Evolutionary conservation across 2,113 vertebrate genomes (phyloP).

Genomic region (Ceuthmochares aereus): DNA sequence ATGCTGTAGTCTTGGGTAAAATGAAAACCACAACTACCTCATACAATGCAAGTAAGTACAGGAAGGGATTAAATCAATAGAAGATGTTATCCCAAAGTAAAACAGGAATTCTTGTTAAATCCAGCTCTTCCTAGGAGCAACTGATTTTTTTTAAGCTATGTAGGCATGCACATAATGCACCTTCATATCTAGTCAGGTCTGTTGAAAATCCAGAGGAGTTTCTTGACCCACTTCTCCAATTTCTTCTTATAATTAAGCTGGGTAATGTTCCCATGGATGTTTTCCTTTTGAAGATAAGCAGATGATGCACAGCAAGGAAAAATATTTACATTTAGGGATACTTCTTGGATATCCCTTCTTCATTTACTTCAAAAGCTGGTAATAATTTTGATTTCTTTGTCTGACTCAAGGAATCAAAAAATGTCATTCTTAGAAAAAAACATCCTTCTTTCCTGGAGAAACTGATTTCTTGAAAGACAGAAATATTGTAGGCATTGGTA

Average conservation of each 20-base stretch:
- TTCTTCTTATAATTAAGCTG: background rate
- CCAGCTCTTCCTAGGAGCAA: constrained; percentile 33
- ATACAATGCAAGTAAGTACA: constrained; percentile 59
- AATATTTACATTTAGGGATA: background rate
- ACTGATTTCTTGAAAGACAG: background rate
- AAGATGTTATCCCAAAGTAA: constrained; percentile 78
- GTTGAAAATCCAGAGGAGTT: background rate
- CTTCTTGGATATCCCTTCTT: background rate
- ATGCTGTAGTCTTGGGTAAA: constrained; percentile 65
- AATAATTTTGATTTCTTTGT: background rate
- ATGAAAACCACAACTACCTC: constrained; percentile 72
- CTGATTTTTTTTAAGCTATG: background rate
- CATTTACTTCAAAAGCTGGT: background rate
- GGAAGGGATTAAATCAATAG: constrained; percentile 75
- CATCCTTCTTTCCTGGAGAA: background rate
- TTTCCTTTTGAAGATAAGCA: background rate
- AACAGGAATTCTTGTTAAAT: constrained; percentile 75
- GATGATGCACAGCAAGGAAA: background rate
- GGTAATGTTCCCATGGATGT: background rate
- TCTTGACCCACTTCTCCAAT: background rate
- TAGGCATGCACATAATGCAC: background rate
- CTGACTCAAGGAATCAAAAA: background rate
- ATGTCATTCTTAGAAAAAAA: background rate
- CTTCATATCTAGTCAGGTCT: background rate
- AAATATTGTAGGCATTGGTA: background rate